Evolutionary conservation across 2,888 invertebrate genomes (phyloP), one percentile per base, ranked within the genome.

Genomic region (Leptogaster cylindrica): DNA sequence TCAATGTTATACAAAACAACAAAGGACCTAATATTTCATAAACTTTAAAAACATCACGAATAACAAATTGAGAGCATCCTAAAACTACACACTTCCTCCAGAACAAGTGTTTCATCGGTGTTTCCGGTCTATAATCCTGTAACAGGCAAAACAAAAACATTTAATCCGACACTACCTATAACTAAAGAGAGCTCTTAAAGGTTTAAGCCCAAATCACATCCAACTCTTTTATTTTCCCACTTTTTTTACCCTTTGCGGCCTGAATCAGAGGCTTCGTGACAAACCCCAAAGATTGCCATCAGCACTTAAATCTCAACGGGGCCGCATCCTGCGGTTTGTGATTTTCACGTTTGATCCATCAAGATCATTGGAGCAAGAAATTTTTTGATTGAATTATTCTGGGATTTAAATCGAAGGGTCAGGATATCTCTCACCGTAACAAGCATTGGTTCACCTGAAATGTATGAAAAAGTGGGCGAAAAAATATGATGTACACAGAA

Each of bases 341-440:
- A 39, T 39, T 65, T 65, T 50, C 27, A 50, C 65, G 50, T 65
- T 65, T 65, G 65, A 65, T 65, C 65, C 65, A 65, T 51, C 33
- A 65, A 51, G 65, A 65, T 65, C 50, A 65, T 65, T 51, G 50
- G 50, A 51, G 65, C 65, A 51, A 36, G 39, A 65, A 65, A 65
- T 65, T 51, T 65, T 51, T 51, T 65, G 65, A 65, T 65, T 65
- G 51, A 65, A 65, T 65, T 65, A 65, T 65, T 65, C 50, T 50
- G 50, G 36, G 50, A 55, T 55, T 55, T 55, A 55, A 36, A 36
- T 55, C 36, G 14, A 23, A 55, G 36, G 36, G 55, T n/a, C 55
- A 18, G 14, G 55, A 25, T 36, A 55, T 36, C 36, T 36, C 36
- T 16, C 55, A 55, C 55, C 36, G 39, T 39, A 55, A 25, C 36